A percentile compares a stretch with the other conserved stretches of the same genome.
Evolutionary conservation across 2,113 vertebrate species (phyloP).

Genomic region (Osmerus mordax): DNA sequence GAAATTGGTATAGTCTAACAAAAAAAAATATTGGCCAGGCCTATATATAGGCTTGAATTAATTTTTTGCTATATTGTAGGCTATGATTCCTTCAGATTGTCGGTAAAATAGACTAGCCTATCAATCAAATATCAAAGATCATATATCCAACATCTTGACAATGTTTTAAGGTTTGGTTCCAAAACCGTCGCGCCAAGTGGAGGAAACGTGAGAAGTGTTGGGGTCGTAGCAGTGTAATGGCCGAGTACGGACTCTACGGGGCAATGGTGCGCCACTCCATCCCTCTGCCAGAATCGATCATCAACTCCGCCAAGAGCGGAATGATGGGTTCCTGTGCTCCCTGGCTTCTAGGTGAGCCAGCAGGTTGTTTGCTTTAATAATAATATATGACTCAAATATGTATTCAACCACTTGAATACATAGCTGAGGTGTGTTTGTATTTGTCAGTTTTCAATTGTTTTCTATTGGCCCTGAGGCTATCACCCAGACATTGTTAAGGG

Average conservation of each 20-base stretch:
- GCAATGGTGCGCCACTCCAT: constrained; percentile 97
- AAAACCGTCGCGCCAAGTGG: constrained; percentile 95
- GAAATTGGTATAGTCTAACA: no score
- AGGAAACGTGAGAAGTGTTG: constrained; percentile 94
- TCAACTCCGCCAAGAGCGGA: constrained; percentile 85
- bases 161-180: constrained; percentile 89
- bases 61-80: background rate
- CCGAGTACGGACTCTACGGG: constrained; percentile 91
- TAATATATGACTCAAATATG: constrained; percentile 42
- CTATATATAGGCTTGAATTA: background rate
- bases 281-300: constrained; percentile 87
- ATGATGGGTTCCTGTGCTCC: constrained; percentile 88
- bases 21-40: background rate
- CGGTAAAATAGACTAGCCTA: background rate
- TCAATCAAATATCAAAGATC: background rate
- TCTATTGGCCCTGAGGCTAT: no score
- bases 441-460: background rate
- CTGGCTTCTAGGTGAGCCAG: constrained; percentile 90
- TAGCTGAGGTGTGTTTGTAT: constrained; percentile 41
- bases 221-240: constrained; percentile 96
- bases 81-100: no score
- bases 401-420: constrained; percentile 39
- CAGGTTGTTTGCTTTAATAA: constrained; percentile 66
- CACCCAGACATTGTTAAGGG: no score
- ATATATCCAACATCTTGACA: background rate